Conservation (phyloP, 1,140 invertebrate genomes). For the Papilio machaon region DNA sequence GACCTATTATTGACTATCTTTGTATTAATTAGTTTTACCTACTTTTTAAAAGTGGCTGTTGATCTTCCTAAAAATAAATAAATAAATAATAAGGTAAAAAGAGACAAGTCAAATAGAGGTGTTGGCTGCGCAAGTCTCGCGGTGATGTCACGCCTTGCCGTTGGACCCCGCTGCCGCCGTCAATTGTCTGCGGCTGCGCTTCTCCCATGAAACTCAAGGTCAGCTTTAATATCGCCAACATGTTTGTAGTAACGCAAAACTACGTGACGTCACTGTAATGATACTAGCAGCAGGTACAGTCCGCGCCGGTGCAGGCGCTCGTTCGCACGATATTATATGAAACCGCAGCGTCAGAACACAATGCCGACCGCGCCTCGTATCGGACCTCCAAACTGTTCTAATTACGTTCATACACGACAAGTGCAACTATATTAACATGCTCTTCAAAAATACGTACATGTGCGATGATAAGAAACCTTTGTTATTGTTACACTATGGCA, state of each 20-base stretch:
- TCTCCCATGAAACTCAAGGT: not conserved
- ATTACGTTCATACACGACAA: not conserved
- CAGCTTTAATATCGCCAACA: not conserved
- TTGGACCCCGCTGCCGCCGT: not conserved
- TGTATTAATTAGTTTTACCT: too few relatives aligned
- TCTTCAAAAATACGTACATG: not conserved
- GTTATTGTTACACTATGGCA: not conserved
- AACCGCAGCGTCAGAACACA: conserved; percentile 26
- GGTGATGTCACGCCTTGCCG: not conserved
- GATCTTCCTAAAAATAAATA: too few relatives aligned
- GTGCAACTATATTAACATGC: not conserved
- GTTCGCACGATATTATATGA: conserved; percentile 19
- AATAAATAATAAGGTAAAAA: not conserved
- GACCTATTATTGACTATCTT: too few relatives aligned
- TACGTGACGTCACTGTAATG: conserved; percentile 6
- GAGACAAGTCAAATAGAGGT: not conserved
- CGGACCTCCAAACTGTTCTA: not conserved
- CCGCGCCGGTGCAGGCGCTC: not conserved
- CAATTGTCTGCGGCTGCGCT: conserved; percentile 2
- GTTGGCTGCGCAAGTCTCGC: not conserved
- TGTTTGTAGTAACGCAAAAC: conserved; percentile 5
- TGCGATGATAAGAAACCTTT: not conserved
- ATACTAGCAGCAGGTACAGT: not conserved
- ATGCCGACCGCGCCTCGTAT: conserved; percentile 30
- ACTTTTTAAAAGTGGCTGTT: too few relatives aligned